Conservation (phyloP, 2,113 vertebrate species). For the Corydoras sp. region DNA sequence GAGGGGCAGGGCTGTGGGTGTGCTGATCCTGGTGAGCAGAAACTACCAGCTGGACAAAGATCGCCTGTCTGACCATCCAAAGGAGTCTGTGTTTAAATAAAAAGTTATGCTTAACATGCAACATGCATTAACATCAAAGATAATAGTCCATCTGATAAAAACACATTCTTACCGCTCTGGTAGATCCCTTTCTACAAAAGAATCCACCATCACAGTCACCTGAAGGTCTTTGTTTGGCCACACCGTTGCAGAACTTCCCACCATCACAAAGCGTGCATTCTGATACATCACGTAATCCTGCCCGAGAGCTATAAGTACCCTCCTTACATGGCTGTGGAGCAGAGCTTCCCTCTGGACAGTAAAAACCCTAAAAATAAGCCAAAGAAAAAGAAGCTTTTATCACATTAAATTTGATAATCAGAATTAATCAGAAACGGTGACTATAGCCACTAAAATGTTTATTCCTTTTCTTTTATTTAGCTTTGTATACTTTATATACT, state of each 20-base stretch:
- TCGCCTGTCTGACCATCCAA: slow-evolving; percentile 68
- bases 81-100: slow-evolving; percentile 60
- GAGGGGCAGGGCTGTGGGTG: slow-evolving; percentile 72
- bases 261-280: slow-evolving; percentile 69
- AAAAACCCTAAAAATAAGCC: slow-evolving; percentile 66
- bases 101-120: neutral
- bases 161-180: slow-evolving; percentile 64
- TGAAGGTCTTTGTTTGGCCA: slow-evolving; percentile 64
- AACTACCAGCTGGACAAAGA: slow-evolving; percentile 74
- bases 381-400: neutral
- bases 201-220: slow-evolving; percentile 75
- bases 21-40: slow-evolving; percentile 68
- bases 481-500: neutral
- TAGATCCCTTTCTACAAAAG: slow-evolving; percentile 72
- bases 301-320: slow-evolving; percentile 69
- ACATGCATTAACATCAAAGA: too few relatives aligned
- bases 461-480: too few relatives aligned
- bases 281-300: slow-evolving; percentile 51
- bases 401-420: too few relatives aligned
- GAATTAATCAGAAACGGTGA: too few relatives aligned
- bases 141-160: neutral
- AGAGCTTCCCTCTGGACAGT: slow-evolving; percentile 68
- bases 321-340: slow-evolving; percentile 70
- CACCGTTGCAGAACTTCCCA: slow-evolving; percentile 69
- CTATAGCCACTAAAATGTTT: too few relatives aligned